Percentiles rank a stretch among this genome's conserved stretches.
Evolutionary conservation across 2,797 vertebrate species (phyloP).

Genomic region (Atherinosoma microstoma): DNA sequence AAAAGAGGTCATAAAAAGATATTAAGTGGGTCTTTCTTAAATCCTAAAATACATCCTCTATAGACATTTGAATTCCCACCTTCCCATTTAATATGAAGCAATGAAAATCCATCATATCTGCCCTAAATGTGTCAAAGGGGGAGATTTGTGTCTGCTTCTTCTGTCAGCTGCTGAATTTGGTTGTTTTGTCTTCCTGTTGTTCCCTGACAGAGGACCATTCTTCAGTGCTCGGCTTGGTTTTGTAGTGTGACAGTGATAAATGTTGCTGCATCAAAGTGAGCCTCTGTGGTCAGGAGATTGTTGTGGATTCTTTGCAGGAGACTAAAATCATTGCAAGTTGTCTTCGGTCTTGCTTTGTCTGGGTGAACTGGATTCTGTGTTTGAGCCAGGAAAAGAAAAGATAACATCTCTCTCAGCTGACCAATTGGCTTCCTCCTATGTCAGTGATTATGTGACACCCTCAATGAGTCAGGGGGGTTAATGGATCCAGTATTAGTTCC

Average conservation of each 20-base stretch:
- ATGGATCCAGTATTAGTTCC: conserved; percentile 27
- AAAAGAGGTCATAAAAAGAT: too few relatives aligned
- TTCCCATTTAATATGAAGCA: not conserved
- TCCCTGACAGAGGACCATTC: conserved; percentile 24
- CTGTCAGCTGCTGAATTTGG: conserved; percentile 11
- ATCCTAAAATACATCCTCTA: not conserved
- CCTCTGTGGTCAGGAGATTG: not conserved
- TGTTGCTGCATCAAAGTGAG: conserved; percentile 16
- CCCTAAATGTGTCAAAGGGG: not conserved
- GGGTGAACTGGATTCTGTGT: not conserved
- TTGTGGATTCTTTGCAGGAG: conserved; percentile 12
- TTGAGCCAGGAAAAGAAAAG: not conserved
- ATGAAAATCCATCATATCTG: not conserved
- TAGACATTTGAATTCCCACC: too few relatives aligned
- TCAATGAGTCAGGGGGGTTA: conserved; percentile 23
- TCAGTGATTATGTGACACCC: conserved; percentile 20
- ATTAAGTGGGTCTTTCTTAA: too few relatives aligned
- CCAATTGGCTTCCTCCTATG: not conserved
- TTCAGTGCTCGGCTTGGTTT: not conserved
- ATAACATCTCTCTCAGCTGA: not conserved
- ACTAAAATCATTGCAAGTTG: not conserved
- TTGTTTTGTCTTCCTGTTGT: conserved; percentile 26
- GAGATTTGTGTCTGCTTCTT: too few relatives aligned
- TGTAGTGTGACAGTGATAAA: conserved; percentile 28
- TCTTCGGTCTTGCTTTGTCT: not conserved